These are phyloP conservation scores for Epizoanthus stellaris DNA, from an alignment of 92 coral and sea anemone species.

Conservation along the genomic window DNA sequence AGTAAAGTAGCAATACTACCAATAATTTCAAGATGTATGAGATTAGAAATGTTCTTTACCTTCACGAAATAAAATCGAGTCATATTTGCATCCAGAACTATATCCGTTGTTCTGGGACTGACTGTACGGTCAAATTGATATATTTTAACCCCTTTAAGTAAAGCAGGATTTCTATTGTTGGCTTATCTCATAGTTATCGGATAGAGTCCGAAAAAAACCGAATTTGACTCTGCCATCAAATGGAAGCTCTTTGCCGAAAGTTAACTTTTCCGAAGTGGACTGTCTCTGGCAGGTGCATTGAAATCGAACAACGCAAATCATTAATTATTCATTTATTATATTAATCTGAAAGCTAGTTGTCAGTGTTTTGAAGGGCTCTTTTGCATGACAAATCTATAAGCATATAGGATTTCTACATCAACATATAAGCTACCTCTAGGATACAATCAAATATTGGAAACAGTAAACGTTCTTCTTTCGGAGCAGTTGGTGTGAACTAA, in stretches of 20 bases:
- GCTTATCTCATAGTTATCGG: neutral
- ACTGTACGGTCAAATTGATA: too few species aligned
- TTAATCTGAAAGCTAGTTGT: constrained; percentile 15
- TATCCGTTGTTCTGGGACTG: neutral
- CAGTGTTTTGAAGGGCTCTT: neutral
- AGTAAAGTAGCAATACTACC: neutral
- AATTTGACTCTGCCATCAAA: constrained; percentile 5
- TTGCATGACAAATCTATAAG: constrained; percentile 6
- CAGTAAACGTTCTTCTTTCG: neutral
- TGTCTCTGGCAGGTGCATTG: constrained; percentile 15
- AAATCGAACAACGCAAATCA: neutral
- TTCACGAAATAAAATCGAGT: neutral
- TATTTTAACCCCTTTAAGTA: too few species aligned
- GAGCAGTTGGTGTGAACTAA: neutral
- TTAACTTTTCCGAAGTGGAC: constrained; percentile 11
- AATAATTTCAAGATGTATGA: neutral
- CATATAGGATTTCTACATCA: constrained; percentile 9
- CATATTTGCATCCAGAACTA: constrained; percentile 14
- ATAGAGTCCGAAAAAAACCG: neutral
- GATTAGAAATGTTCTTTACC: neutral
- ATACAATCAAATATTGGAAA: neutral
- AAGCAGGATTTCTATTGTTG: too few species aligned
- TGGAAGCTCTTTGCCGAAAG: constrained; percentile 3
- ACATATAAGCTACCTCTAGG: neutral
- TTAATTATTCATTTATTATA: constrained; percentile 22